Base-by-base conservation (phyloP, 2,888 invertebrate species). In the Cantharis flavilabris region DNA sequence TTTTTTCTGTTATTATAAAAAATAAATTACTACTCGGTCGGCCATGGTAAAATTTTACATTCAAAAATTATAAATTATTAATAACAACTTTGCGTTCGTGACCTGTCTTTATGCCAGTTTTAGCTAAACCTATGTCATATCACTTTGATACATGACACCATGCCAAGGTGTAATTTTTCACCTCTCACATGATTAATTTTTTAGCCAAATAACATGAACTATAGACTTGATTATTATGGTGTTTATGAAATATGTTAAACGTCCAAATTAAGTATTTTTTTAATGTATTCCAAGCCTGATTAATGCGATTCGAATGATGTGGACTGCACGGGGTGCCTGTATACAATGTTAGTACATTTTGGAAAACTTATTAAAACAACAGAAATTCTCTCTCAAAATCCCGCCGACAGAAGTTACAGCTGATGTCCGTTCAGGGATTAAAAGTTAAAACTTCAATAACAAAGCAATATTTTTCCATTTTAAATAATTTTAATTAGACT, bases 121-220 rank as follows among this genome's bases (percentile, higher is more conserved):
- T 73, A 76, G 77, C 77, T 74, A 75, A 77, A 77, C 77, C 77
- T 77, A 75, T 77, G 77, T 77, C 77, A 77, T 75, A 77, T 77
- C 77, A 77, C 72, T 77, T 77, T 77, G 77, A 77, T 77, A 77
- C 77, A 77, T 72, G 77, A 77, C 77, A 77, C 77, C 77, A 74
- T 74, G 77, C 71, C 69, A 77, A 74, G 77, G 77, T 69, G 77
- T 71, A 77, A 77, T 77, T 77, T 77, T 77, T 77, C 77, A 77
- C 77, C 67, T 77, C 77, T 76, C 73, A 62, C 72, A 76, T 73
- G 76, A 76, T 76, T 76, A 70, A 76, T 76, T 76, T 76, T 73
- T 76, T 70, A 30, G 33, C 65, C 73, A 33, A 73, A 67, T 65
- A 71, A 67, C 76, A 76, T 69, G 76, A 73, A 73, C 70, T 28